Evolutionary conservation across 1,140 invertebrate genomes (phyloP), one percentile per base, ranked within the genome.

Genomic region (Drosophila eugracilis): DNA sequence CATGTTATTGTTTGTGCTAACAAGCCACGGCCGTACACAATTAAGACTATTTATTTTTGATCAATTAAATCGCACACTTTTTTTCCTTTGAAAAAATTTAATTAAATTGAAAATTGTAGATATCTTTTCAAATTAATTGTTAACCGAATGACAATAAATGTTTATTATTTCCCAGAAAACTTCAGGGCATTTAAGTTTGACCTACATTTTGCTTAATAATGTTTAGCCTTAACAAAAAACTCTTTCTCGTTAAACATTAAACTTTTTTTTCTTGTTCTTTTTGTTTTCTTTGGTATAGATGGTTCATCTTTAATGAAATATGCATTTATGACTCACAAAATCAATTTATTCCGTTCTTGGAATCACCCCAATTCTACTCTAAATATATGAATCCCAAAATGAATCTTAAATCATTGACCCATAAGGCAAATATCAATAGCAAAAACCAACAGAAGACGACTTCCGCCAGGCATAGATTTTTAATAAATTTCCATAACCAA

Each of bases 381-480:
- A 17, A 34, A 66, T 36, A 52, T 28, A 9, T 14, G n/a, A 66
- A 42, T 41, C 22, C 6, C 36, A 5, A 66, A 62, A 53, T 52
- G 6, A 63, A 66, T 30, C 45, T 52, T 44, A 67, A 67, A 32
- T 53, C 60, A 67, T 67, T 67, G 60, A 36, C 47, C 62, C 62
- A 67, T 53, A 62, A 63, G 48, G 28, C 19, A 75, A 75, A 55
- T 54, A 42, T 44, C 60, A 66, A 67, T 34, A 53, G 36, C 42
- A 28, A 44, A 41, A 48, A 67, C 26, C 24, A 32, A 84, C 66
- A 58, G 63, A 59, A 60, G 55, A 78, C 39, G 41, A 66, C 81
- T 76, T 85, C 26, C 60, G 57, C 42, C 44, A 58, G 73, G 67
- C 79, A 85, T 85, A 69, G 72, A 76, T 80, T 84, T 78, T 84